Percentiles rank a stretch among this genome's conserved stretches.
These are phyloP conservation scores for Scomber japonicus DNA, from an alignment of 2,113 vertebrate genomes.

Conservation along the genomic window DNA sequence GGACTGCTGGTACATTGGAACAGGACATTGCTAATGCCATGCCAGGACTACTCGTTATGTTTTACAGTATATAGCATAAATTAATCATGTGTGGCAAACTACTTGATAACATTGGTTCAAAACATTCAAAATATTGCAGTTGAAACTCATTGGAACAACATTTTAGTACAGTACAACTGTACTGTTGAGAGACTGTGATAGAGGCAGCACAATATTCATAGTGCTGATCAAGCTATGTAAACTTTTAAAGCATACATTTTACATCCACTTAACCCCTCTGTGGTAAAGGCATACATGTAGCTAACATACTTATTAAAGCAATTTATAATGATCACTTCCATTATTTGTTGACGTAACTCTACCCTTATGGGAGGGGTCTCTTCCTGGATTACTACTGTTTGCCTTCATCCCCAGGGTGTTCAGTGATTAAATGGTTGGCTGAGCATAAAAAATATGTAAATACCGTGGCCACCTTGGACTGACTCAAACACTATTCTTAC, in stretches of 20 bases:
- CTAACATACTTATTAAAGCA: constrained; percentile 43
- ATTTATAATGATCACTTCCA: constrained; percentile 34
- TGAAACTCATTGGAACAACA: background rate
- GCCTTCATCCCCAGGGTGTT: constrained; percentile 41
- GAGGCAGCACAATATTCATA: no score
- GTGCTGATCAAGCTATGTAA: background rate
- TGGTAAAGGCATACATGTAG: background rate
- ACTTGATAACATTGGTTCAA: background rate
- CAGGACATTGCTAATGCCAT: background rate
- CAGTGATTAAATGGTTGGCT: constrained; percentile 65
- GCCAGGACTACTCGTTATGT: background rate
- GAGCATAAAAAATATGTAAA: constrained; percentile 71
- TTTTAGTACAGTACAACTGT: background rate
- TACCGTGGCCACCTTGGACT: constrained; percentile 64
- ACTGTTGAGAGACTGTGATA: background rate
- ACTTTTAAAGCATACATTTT: background rate
- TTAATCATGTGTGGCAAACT: background rate
- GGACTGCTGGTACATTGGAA: background rate
- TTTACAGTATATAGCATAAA: background rate
- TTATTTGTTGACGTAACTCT: background rate
- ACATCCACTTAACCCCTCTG: constrained; percentile 24
- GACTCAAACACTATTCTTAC: constrained; percentile 37
- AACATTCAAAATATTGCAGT: background rate
- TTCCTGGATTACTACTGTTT: constrained; percentile 54
- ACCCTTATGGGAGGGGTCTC: constrained; percentile 37